Percentiles rank a stretch among this genome's conserved stretches.
Conservation (phyloP, 2,888 invertebrate genomes). For the Clistopyga incitator region DNA sequence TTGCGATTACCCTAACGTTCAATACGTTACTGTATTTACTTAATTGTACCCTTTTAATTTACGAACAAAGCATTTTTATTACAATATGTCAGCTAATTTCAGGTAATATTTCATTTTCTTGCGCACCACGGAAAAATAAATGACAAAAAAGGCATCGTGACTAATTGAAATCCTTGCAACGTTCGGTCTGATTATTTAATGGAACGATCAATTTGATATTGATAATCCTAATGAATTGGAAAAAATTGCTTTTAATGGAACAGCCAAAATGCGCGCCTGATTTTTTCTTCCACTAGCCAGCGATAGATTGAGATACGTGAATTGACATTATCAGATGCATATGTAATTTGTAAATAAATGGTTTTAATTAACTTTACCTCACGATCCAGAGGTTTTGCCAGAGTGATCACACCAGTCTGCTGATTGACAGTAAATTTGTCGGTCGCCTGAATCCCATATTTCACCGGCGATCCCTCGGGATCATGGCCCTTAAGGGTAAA, state of each 20-base stretch:
- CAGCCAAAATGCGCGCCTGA: neutral
- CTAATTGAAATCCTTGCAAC: too few species aligned
- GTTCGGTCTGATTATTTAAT: too few species aligned
- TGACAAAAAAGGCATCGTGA: too few species aligned
- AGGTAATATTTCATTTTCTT: too few species aligned
- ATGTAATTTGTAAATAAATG: neutral
- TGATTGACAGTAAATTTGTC: conserved; percentile 93
- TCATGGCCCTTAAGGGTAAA: conserved; percentile 92
- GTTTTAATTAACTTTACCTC: conserved; percentile 86
- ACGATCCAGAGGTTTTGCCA: conserved; percentile 92
- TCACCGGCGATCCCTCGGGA: conserved; percentile 91
- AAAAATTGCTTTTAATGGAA: too few species aligned
- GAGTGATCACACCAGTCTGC: conserved; percentile 91
- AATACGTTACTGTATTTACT: neutral
- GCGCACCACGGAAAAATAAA: too few species aligned
- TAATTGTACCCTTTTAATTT: too few species aligned
- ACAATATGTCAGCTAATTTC: too few species aligned
- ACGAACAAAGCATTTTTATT: too few species aligned
- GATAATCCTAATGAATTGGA: too few species aligned
- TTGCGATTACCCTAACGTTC: neutral
- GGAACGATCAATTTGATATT: too few species aligned
- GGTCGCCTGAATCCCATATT: conserved; percentile 91
- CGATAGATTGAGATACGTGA: neutral
- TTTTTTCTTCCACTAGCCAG: neutral
- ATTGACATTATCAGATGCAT: neutral